These are phyloP conservation scores for Epinephelus malabaricus DNA, from an alignment of 2,797 vertebrate genomes.

Conservation along the genomic window DNA sequence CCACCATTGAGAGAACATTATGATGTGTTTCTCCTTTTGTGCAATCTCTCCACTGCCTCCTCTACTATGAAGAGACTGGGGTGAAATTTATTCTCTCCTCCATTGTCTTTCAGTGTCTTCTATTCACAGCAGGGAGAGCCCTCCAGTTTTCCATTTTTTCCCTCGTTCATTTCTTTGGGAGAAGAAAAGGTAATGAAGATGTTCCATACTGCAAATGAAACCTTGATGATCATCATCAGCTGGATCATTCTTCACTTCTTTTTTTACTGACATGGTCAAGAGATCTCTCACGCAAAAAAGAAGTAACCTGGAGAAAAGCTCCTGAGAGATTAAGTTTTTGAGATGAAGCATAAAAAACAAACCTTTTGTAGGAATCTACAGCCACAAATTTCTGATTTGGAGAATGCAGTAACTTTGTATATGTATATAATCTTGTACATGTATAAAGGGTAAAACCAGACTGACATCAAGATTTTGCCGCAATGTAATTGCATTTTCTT, in stretches of 20 bases:
- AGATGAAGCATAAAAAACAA: background rate
- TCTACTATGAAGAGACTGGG: slow-evolving; percentile 41
- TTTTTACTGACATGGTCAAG: background rate
- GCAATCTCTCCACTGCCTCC: slow-evolving; percentile 38
- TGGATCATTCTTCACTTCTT: slow-evolving; percentile 32
- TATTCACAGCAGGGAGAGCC: slow-evolving; percentile 43
- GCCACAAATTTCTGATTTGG: background rate
- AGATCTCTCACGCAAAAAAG: slow-evolving; percentile 20
- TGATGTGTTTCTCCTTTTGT: slow-evolving; percentile 67
- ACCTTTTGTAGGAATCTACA: background rate
- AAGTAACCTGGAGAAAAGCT: background rate
- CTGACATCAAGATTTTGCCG: too few relatives aligned
- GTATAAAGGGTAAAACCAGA: too few relatives aligned
- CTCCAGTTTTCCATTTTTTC: slow-evolving; percentile 55
- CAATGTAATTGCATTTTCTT: too few relatives aligned
- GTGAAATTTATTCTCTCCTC: slow-evolving; percentile 63
- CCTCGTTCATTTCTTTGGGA: slow-evolving; percentile 42
- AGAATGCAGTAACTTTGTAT: background rate
- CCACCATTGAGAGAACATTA: slow-evolving; percentile 66
- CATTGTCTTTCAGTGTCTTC: slow-evolving; percentile 59
- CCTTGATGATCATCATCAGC: slow-evolving; percentile 30
- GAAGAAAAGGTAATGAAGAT: slow-evolving; percentile 57
- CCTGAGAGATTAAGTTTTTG: background rate
- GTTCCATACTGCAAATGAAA: slow-evolving; percentile 38
- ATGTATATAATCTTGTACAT: background rate